Percentiles rank a stretch among this genome's conserved stretches.
Evolutionary conservation across 2,888 invertebrate species (phyloP).

Genomic region (Beris morrisii): DNA sequence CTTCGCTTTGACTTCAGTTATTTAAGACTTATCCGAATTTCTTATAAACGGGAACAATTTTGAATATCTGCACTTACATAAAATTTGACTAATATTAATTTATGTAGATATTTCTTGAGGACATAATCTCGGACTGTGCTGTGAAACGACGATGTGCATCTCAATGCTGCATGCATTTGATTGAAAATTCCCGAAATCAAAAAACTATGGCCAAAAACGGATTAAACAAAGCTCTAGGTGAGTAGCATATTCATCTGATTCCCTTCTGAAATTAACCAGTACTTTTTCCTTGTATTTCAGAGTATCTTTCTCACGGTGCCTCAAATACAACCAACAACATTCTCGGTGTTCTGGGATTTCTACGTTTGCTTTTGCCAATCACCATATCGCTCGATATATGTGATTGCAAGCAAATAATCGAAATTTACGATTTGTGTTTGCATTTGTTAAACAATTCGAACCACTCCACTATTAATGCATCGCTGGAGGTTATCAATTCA

Average conservation of each 20-base stretch:
- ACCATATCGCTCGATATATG: slow-evolving; percentile 49
- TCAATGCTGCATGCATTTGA: slow-evolving; percentile 76
- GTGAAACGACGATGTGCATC: slow-evolving; percentile 81
- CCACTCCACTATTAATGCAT: slow-evolving; percentile 86
- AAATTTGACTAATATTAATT: not conserved
- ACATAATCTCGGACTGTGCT: slow-evolving; percentile 61
- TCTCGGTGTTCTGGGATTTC: slow-evolving; percentile 67
- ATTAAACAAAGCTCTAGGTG: slow-evolving; percentile 53
- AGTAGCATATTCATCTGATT: slow-evolving; percentile 35
- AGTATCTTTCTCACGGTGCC: slow-evolving; percentile 1
- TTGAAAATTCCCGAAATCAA: slow-evolving; percentile 74
- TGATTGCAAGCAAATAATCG: slow-evolving; percentile 55
- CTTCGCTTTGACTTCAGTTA: too few relatives aligned
- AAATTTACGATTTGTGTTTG: slow-evolving; percentile 78
- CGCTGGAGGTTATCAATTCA: slow-evolving; percentile 68
- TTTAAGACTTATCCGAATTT: not conserved
- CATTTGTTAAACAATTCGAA: slow-evolving; percentile 70
- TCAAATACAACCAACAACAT: slow-evolving; percentile 53
- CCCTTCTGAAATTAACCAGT: not conserved
- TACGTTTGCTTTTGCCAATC: slow-evolving; percentile 66
- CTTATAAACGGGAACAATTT: not conserved
- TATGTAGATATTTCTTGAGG: slow-evolving; percentile 54
- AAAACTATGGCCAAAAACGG: slow-evolving; percentile 59
- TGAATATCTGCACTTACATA: not conserved
- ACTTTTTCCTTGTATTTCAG: not conserved